Conservation (phyloP, 2,113 vertebrate species). For the Siniperca knerii region DNA sequence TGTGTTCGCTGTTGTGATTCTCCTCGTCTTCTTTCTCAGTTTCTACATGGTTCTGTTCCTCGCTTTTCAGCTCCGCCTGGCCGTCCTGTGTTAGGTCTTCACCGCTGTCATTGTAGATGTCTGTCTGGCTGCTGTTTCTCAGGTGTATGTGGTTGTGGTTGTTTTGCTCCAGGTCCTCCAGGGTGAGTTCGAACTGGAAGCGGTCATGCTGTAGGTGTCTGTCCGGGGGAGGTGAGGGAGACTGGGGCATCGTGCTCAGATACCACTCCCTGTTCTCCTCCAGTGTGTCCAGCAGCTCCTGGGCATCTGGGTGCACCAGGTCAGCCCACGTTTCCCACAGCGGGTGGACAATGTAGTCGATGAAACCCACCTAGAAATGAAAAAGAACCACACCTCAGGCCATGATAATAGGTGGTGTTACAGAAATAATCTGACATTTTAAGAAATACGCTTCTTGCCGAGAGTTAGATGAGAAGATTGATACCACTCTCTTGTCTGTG, state of each 20-base stretch:
- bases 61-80: not conserved
- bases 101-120: not conserved
- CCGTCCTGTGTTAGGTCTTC: not conserved
- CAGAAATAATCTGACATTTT: not conserved
- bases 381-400: not conserved
- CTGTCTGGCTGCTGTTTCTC: conserved; percentile 18
- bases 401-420: not conserved
- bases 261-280: conserved; percentile 96
- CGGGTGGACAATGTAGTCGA: conserved; percentile 91
- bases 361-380: conserved; percentile 89
- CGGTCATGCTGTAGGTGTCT: conserved; percentile 81
- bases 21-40: conserved; percentile 54
- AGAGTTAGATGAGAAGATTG: not conserved
- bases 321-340: conserved; percentile 95
- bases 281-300: conserved; percentile 91
- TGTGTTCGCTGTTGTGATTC: conserved; percentile 73
- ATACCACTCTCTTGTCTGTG: not conserved
- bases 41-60: conserved; percentile 29
- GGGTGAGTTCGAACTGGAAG: conserved; percentile 89
- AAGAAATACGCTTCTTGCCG: not conserved
- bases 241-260: conserved; percentile 91
- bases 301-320: conserved; percentile 91
- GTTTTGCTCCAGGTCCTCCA: conserved; percentile 86
- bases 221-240: conserved; percentile 80
- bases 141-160: conserved; percentile 73